Evolutionary conservation across 2,113 vertebrate genomes (phyloP).

Genomic region (Manacus vitellinus): DNA sequence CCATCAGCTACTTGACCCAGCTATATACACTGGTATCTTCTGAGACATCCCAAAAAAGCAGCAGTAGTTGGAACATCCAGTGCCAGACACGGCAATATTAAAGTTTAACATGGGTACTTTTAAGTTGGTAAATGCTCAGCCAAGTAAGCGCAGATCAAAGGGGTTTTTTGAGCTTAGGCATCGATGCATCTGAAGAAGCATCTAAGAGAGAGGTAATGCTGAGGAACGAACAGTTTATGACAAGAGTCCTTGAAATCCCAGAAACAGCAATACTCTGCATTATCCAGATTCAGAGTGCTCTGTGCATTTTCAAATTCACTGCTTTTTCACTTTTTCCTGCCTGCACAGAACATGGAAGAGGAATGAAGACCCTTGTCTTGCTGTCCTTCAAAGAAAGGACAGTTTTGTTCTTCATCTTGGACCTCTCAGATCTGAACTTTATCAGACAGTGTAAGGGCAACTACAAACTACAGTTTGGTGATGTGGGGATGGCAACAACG

Average conservation of each 20-base stretch:
- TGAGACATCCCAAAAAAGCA: slow-evolving; percentile 52
- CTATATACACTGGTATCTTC: not conserved
- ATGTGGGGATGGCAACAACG: not conserved
- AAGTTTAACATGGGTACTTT: slow-evolving; percentile 49
- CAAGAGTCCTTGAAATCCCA: not conserved
- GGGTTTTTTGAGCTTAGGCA: not conserved
- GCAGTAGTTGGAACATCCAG: slow-evolving; percentile 27
- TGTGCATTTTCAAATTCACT: not conserved
- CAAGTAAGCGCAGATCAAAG: slow-evolving; percentile 47
- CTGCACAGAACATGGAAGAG: not conserved
- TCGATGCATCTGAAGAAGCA: not conserved
- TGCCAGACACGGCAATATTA: slow-evolving; percentile 41
- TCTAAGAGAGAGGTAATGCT: not conserved
- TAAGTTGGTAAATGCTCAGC: slow-evolving; percentile 34
- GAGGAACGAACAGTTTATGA: not conserved
- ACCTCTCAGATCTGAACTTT: not conserved
- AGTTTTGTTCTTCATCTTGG: not conserved
- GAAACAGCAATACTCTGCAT: not conserved
- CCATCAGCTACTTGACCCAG: slow-evolving; percentile 41
- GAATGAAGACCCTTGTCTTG: not conserved
- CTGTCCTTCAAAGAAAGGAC: not conserved
- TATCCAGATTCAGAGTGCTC: not conserved
- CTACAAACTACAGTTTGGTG: not conserved
- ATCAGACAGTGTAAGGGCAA: not conserved
- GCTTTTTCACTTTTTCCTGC: not conserved